Conservation (phyloP, 2,113 vertebrate species). For the Pagrus major region DNA sequence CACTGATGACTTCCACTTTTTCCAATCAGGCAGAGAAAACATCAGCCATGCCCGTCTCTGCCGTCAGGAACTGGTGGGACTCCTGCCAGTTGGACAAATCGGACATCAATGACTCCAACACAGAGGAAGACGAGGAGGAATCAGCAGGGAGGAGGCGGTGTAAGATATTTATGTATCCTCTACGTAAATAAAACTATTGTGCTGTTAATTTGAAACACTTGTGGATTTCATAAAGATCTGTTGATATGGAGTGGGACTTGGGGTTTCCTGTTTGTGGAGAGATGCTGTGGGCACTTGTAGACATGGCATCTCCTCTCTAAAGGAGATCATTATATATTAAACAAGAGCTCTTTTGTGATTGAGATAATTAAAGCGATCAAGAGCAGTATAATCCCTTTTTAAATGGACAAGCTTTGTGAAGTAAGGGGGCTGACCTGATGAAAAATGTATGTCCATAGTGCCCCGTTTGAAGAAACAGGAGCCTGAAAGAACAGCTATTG, state of each 20-base stretch:
- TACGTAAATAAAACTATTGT: neutral
- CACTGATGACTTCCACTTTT: slow-evolving; percentile 4
- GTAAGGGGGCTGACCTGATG: neutral
- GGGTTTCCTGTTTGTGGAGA: neutral
- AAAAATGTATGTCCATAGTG: slow-evolving; percentile 11
- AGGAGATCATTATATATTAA: slow-evolving; percentile 38
- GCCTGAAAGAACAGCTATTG: neutral
- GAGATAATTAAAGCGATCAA: slow-evolving; percentile 24
- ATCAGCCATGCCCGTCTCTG: slow-evolving; percentile 10
- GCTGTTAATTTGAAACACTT: neutral
- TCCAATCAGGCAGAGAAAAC: slow-evolving; percentile 29
- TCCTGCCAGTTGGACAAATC: slow-evolving; percentile 46
- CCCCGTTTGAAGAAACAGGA: neutral
- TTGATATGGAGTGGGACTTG: neutral
- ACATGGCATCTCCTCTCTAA: neutral
- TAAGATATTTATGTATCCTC: slow-evolving; percentile 38
- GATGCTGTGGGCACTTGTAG: neutral
- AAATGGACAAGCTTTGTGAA: slow-evolving; percentile 2
- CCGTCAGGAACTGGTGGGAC: slow-evolving; percentile 62
- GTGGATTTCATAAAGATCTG: neutral
- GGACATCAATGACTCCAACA: slow-evolving; percentile 64
- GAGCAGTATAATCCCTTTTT: slow-evolving; percentile 21
- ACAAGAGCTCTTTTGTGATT: slow-evolving; percentile 35
- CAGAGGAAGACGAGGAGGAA: slow-evolving; percentile 68
- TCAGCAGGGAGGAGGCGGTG: slow-evolving; percentile 68